Evolutionary conservation across 2,888 invertebrate species (phyloP).

Genomic region (Eupithecia subfuscata): DNA sequence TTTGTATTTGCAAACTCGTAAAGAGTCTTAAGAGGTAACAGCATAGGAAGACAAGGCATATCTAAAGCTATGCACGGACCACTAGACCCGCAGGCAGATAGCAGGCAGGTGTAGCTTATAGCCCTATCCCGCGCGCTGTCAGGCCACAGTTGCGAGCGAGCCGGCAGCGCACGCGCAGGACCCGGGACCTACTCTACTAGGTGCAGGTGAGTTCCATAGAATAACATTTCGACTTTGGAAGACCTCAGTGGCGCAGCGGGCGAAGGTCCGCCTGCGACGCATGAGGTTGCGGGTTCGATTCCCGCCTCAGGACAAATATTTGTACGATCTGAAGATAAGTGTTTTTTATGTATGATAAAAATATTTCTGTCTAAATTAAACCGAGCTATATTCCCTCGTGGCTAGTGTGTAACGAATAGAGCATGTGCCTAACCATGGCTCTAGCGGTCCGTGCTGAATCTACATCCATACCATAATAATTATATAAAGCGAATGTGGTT

Average conservation of each 20-base stretch:
- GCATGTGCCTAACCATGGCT: no score
- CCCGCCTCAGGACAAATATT: not conserved
- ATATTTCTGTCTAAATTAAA: no score
- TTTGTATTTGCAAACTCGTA: not conserved
- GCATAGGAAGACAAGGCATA: not conserved
- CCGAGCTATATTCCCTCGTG: no score
- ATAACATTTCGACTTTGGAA: not conserved
- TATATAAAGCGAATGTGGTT: no score
- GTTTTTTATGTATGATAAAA: not conserved
- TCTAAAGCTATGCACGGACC: slow-evolving; percentile 1
- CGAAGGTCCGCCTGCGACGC: not conserved
- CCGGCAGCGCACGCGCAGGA: slow-evolving; percentile 4
- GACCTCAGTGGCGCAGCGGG: not conserved
- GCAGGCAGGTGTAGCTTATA: not conserved
- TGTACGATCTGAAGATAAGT: not conserved
- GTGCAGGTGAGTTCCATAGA: not conserved
- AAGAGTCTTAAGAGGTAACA: not conserved
- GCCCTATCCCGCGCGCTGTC: not conserved
- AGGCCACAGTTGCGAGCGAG: not conserved
- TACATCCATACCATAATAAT: no score
- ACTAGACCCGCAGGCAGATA: not conserved
- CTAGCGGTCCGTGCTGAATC: no score
- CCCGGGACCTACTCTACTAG: not conserved
- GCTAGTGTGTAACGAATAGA: no score
- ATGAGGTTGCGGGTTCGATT: not conserved